These are phyloP conservation scores for Pollicipes pollicipes DNA, from an alignment of 1,140 invertebrate genomes.

Conservation along the genomic window DNA sequence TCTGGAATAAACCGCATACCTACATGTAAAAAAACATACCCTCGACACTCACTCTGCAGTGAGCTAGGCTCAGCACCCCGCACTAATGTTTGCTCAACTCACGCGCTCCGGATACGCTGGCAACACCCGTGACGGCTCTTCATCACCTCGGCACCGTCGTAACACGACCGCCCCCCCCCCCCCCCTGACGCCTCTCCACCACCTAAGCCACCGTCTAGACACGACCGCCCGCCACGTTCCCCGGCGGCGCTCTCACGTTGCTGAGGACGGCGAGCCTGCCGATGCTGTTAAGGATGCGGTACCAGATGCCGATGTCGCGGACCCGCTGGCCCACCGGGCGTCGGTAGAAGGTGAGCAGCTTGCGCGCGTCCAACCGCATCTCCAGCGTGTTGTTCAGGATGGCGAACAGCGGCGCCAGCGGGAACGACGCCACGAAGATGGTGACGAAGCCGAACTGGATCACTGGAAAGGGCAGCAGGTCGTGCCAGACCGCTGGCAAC, in stretches of 20 bases:
- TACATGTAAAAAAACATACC: neutral
- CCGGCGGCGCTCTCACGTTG: conserved; percentile 46
- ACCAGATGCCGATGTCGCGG: conserved; percentile 80
- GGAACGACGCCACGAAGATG: conserved; percentile 77
- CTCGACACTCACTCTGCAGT: neutral
- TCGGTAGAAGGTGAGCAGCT: conserved; percentile 63
- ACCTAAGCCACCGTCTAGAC: too few species aligned
- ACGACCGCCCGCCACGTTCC: neutral
- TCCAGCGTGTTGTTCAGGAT: conserved; percentile 74
- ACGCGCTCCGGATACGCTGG: too few species aligned
- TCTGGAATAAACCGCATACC: too few species aligned
- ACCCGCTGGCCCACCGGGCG: conserved; percentile 67
- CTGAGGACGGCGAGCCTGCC: conserved; percentile 79
- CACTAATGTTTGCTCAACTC: too few species aligned
- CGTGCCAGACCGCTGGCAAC: neutral
- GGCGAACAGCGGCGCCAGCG: conserved; percentile 70
- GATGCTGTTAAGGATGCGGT: conserved; percentile 69
- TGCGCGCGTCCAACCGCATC: conserved; percentile 68
- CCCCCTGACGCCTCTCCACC: too few species aligned
- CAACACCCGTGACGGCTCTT: too few species aligned
- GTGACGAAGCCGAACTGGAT: conserved; percentile 80
- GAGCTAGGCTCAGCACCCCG: too few species aligned
- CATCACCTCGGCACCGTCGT: too few species aligned
- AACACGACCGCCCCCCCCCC: too few species aligned
- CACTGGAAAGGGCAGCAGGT: conserved; percentile 31